Base-by-base conservation (phyloP, 2,797 vertebrate genomes). In the Clamator glandarius region DNA sequence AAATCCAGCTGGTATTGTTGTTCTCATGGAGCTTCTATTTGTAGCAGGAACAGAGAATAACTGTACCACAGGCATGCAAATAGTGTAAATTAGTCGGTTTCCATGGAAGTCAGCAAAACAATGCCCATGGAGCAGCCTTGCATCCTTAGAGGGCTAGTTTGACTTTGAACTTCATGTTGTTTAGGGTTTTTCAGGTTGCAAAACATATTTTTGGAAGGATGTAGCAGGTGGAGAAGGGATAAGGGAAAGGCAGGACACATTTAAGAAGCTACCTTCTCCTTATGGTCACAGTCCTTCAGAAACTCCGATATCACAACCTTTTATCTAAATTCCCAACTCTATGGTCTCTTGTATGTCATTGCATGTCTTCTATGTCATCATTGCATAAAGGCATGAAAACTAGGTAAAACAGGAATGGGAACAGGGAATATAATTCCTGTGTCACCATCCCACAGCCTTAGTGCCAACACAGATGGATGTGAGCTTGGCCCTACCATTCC, bases 371-470 rank as follows among this genome's bases (percentile, higher is more conserved):
- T 23, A 21, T 15, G 46, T 61, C 35, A 24, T 31, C 21, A 42
- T 21, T 54, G 21, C 31, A 62, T 11, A 63, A 52, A 75, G 31
- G 25, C 39, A 21, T 15, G 33, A 54, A 67, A 85, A 83, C 19
- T 21, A 29, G 11, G 19, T 54, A 57, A 52, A 89, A 58, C 0
- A 58, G 58, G 10, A 59, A 59, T 1, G 6, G 18, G 35, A 18
- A 41, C 20, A 42, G n/a, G 16, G 10, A 4, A 0, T 7, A 44
- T 0, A 1, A 52, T 36, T 48, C 52, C 48, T 82, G 15, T 41
- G 28, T 57, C 33, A 39, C 50, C 42, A 20, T 31, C 12, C 10
- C 26, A 35, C 10, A 74, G 31, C 61, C 9, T 61, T 58, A 54
- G 39, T 54, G 39, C 6, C 44, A 31, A 17, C 17, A 28, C 6